phyloP scores from a whole-genome alignment of 2,113 vertebrate genomes.

The Hippoglossus stenolepis region DNA sequence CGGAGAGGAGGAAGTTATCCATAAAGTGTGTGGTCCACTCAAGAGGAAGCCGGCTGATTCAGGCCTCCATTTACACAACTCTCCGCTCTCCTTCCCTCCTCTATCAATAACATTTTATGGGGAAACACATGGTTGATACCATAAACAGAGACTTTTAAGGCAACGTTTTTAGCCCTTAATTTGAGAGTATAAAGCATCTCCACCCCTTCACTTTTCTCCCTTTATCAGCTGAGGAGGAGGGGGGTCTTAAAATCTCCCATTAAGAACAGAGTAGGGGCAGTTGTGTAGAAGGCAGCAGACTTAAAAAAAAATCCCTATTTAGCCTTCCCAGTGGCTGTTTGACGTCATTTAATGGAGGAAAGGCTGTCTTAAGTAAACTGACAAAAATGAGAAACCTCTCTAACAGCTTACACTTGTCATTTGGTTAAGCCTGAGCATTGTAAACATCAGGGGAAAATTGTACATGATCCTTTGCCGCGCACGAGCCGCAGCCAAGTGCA shows the following conservation, averaged over 20 bases:
- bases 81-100: constrained; percentile 37
- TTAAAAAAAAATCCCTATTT: constrained; percentile 74
- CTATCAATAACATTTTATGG: constrained; percentile 71
- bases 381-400: constrained; percentile 72
- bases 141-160: constrained; percentile 82
- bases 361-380: constrained; percentile 76
- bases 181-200: constrained; percentile 66
- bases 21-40: constrained; percentile 64
- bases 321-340: constrained; percentile 71
- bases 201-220: constrained; percentile 35
- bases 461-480: constrained; percentile 35
- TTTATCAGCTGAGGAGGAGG: constrained; percentile 45
- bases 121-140: constrained; percentile 62
- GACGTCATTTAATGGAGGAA: constrained; percentile 78
- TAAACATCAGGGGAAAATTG: constrained; percentile 65
- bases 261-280: constrained; percentile 63
- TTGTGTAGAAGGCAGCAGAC: constrained; percentile 59
- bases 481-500: constrained; percentile 19
- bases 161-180: constrained; percentile 61
- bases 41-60: constrained; percentile 54
- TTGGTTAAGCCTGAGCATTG: constrained; percentile 65
- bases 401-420: constrained; percentile 77
- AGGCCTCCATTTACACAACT: constrained; percentile 57
- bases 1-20: constrained; percentile 71
- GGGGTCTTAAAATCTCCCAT: constrained; percentile 62